Evolutionary conservation across 2,113 vertebrate species (phyloP), one percentile per base, ranked within the genome.

Genomic region (Chionodraco myersi): DNA sequence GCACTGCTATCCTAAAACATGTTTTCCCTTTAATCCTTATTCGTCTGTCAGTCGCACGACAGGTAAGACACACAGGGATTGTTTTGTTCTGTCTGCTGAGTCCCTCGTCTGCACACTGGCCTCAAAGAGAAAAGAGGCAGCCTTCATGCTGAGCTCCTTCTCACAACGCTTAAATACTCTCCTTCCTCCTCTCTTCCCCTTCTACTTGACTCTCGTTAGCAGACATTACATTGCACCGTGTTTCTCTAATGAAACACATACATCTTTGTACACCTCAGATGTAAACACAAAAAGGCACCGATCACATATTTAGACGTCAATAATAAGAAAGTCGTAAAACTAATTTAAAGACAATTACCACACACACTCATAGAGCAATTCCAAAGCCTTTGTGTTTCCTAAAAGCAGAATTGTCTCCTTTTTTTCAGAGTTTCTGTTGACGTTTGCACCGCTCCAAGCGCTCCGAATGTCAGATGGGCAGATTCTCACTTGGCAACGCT

Each of bases 381-480:
- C 81, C 53, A 79, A 83, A 80, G 65, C 70, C 49, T n/a, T 7
- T 15, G n/a, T 78, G 75, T 80, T 75, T 79, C 79, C 67, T 47
- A 18, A 41, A 67, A 86, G 41, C 57, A 30, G 11, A 9, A 48
- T 18, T 41, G 0, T 41, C 36, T 15, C 2, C 57, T 61, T 47
- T 70, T 77, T 30, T 6, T 16, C 13, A 72, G 49, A 63, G 49
- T 79, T 90, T 86, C 48, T 82, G 74, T 69, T 80, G 85, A 86
- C 86, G 78, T 81, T 86, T 82, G 74, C 70, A 59, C 60, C 5
- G 36, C 72, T 83, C 48, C 21, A 2, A 71, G 79, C 57, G 0
- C 54, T 84, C 64, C 79, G 69, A 67, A 77, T 87, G 82, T 87
- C 88, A 90, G 47, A 86, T 88, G 75, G 86, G 72, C 73, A 66